phyloP scores from a whole-genome alignment of 2,888 invertebrate species.

The Lampropteryx suffumata region DNA sequence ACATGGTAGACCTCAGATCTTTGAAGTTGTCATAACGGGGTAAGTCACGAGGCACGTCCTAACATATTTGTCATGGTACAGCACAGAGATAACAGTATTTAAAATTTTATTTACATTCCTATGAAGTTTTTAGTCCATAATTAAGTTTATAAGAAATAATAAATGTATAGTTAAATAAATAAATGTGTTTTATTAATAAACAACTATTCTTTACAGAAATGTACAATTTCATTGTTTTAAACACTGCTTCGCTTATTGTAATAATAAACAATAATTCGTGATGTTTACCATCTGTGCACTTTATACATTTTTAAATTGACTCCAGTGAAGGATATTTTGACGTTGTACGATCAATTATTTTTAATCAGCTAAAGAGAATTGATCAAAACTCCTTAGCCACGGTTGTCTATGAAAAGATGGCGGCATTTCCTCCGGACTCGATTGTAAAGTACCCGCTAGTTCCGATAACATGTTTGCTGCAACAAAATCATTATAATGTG shows the following conservation, averaged over 20 bases:
- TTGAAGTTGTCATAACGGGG: no score
- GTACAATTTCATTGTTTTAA: constrained; percentile 12
- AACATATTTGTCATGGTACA: no score
- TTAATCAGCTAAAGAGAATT: constrained; percentile 61
- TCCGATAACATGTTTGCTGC: constrained; percentile 67
- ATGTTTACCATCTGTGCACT: no score
- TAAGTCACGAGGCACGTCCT: no score
- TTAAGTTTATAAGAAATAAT: constrained; percentile 24
- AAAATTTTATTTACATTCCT: constrained; percentile 19
- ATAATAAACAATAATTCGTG: no score
- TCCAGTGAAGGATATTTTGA: no score
- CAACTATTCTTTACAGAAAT: constrained; percentile 13
- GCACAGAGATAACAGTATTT: constrained; percentile 7
- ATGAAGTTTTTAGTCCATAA: constrained; percentile 19
- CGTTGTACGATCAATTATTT: neutral
- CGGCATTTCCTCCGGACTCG: constrained; percentile 58
- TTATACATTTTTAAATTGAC: no score
- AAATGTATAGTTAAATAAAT: constrained; percentile 24
- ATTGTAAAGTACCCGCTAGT: constrained; percentile 52
- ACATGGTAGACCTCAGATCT: no score
- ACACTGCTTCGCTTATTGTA: neutral
- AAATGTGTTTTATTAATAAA: constrained; percentile 23
- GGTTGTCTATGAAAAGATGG: constrained; percentile 54
- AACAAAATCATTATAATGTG: constrained; percentile 31
- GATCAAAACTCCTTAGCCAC: constrained; percentile 62